Percentiles rank a stretch among this genome's conserved stretches.
These are phyloP conservation scores for Martes martes DNA, from an alignment of 2,113 vertebrate genomes.

Conservation along the genomic window DNA sequence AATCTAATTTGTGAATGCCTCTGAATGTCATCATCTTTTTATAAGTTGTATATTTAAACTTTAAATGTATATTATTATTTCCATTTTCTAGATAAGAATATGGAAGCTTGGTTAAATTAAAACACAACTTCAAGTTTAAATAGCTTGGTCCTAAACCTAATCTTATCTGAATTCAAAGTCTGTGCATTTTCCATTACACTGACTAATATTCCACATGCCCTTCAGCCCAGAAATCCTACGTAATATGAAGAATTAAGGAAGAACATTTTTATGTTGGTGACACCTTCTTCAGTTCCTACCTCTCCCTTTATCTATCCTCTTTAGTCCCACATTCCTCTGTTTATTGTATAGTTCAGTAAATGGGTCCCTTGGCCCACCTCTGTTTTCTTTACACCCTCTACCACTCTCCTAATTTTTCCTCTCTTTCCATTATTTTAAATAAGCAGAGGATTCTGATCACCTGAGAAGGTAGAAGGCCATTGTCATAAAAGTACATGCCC, in stretches of 20 bases:
- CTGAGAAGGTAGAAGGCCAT: not conserved
- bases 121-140: not conserved
- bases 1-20: not conserved
- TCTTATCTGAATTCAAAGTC: constrained; percentile 17
- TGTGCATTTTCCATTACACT: not conserved
- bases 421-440: not conserved
- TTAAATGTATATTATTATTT: not conserved
- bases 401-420: not conserved
- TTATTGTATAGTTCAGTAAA: not conserved
- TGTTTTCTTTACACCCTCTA: not conserved
- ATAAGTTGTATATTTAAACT: not conserved
- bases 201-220: not conserved
- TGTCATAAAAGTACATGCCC: not conserved
- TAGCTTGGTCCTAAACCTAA: not conserved
- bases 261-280: not conserved
- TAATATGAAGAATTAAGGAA: not conserved
- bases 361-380: not conserved
- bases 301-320: not conserved
- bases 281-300: not conserved
- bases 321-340: not conserved
- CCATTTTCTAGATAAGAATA: constrained; percentile 23
- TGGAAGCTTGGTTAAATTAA: constrained; percentile 7
- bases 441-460: not conserved
- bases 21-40: not conserved
- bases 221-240: not conserved